Evolutionary conservation across 2,797 vertebrate species (phyloP).

Genomic region (Eulemur mongoz): DNA sequence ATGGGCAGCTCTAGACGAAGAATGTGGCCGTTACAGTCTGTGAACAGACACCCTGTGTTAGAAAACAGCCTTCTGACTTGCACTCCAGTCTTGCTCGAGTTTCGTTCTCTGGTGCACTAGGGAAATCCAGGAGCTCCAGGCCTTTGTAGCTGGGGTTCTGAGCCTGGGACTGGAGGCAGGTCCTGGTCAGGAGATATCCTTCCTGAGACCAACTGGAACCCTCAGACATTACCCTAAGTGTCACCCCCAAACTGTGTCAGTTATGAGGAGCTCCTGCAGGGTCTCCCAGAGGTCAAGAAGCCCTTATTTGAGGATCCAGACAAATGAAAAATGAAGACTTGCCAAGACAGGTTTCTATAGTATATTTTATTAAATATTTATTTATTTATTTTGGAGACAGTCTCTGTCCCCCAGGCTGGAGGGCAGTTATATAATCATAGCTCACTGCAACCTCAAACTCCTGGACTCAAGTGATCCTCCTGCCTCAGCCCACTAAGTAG

Average conservation of each 20-base stretch:
- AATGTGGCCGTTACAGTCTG: background rate
- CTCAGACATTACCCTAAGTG: too few relatives aligned
- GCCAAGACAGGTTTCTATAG: background rate
- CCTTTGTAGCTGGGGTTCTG: background rate
- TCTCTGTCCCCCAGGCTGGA: too few relatives aligned
- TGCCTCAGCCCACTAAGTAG: too few relatives aligned
- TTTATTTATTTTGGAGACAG: background rate
- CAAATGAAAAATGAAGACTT: background rate
- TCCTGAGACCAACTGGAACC: background rate
- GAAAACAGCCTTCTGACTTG: background rate
- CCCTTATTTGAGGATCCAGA: background rate
- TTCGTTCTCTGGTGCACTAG: background rate
- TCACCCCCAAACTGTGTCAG: background rate
- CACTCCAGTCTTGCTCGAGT: background rate
- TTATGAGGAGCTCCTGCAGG: background rate
- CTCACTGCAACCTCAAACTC: too few relatives aligned
- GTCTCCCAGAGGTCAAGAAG: background rate
- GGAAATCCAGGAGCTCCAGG: background rate
- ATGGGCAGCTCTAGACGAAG: background rate
- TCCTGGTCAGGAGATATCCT: background rate
- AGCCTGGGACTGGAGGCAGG: background rate
- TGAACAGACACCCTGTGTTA: background rate
- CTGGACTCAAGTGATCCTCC: too few relatives aligned
- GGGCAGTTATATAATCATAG: too few relatives aligned
- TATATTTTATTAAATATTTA: background rate